Evolutionary conservation across 1,140 invertebrate species (phyloP).

Genomic region (Zaprionus vittiger): DNA sequence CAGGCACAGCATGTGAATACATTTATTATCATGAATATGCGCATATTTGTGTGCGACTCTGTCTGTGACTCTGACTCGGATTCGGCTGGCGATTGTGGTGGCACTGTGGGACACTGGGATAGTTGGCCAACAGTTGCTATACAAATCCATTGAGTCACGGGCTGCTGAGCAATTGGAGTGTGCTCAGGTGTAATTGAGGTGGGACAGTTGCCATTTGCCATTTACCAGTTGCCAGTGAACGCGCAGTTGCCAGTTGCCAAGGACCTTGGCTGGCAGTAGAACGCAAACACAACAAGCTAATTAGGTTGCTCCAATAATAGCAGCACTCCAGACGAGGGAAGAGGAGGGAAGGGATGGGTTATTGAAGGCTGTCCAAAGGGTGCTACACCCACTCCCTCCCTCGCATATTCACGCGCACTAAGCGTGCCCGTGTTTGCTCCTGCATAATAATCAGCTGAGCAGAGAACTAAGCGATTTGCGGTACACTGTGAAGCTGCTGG

Average conservation of each 20-base stretch:
- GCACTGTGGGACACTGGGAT: conserved; percentile 18
- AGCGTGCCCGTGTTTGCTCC: conserved; percentile 42
- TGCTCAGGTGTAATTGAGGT: conserved; percentile 15
- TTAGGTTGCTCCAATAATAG: conserved; percentile 56
- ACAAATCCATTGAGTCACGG: conserved; percentile 30
- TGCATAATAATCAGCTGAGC: conserved; percentile 63
- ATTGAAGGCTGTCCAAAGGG: not conserved
- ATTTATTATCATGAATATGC: conserved; percentile 59
- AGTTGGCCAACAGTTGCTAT: conserved; percentile 31
- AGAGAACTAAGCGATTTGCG: conserved; percentile 41
- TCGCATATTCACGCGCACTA: conserved; percentile 35
- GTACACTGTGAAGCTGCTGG: too few species aligned
- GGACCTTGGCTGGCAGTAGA: conserved; percentile 22
- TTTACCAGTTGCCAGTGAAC: not conserved
- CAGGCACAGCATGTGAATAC: conserved; percentile 18
- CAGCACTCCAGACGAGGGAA: conserved; percentile 11
- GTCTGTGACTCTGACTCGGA: not conserved
- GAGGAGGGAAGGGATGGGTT: not conserved
- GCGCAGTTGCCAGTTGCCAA: not conserved
- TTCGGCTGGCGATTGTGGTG: conserved; percentile 1
- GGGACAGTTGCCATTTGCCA: not conserved
- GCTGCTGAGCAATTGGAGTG: conserved; percentile 12
- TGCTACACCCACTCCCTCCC: not conserved
- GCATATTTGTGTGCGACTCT: conserved; percentile 46
- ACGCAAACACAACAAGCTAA: conserved; percentile 56